Conservation (phyloP, 2,797 vertebrate species). For the Lates japonicus region DNA sequence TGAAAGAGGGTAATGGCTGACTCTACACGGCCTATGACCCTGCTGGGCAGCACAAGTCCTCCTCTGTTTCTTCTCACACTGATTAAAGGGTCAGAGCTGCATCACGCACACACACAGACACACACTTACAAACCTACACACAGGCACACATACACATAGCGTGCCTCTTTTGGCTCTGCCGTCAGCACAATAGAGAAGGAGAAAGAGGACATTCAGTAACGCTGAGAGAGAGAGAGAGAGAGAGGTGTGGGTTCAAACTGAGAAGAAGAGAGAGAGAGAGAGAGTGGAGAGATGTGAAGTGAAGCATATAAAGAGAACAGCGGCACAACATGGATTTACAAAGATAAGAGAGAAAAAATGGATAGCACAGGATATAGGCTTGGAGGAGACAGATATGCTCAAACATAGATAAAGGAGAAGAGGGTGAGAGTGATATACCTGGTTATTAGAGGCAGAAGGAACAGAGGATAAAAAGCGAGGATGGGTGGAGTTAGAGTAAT, state of each 20-base stretch:
- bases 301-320: conserved; percentile 64
- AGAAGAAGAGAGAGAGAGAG: conserved; percentile 52
- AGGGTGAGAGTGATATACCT: conserved; percentile 63
- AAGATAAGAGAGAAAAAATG: conserved; percentile 72
- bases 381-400: conserved; percentile 66
- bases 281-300: conserved; percentile 54
- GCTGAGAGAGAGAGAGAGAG: conserved; percentile 48
- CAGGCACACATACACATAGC: conserved; percentile 54
- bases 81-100: conserved; percentile 86
- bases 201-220: conserved; percentile 80
- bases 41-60: conserved; percentile 85
- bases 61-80: conserved; percentile 90
- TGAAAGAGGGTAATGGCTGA: conserved; percentile 83
- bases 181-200: conserved; percentile 82
- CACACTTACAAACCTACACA: conserved; percentile 33
- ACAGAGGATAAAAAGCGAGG: conserved; percentile 63
- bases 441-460: conserved; percentile 72
- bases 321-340: conserved; percentile 65
- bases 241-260: conserved; percentile 67
- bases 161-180: conserved; percentile 72
- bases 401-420: conserved; percentile 73
- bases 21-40: conserved; percentile 88
- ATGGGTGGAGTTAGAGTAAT: conserved; percentile 67
- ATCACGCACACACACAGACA: conserved; percentile 68
- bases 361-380: conserved; percentile 71